Evolutionary conservation across 2,888 invertebrate species (phyloP).

Genomic region (Drosophila emarginata): DNA sequence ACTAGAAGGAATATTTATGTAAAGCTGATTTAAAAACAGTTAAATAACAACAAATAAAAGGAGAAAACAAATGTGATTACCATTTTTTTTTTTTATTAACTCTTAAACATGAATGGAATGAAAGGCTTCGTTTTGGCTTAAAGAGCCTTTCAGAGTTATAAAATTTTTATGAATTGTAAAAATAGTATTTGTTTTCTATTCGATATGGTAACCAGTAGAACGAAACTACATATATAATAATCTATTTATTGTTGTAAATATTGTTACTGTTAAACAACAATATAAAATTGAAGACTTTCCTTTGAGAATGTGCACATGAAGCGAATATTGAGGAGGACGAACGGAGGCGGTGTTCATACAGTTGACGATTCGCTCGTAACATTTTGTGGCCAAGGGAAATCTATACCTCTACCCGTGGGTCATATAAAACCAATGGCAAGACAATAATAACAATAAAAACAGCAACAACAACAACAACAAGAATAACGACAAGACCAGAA

Average conservation of each 20-base stretch:
- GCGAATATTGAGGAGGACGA: no score
- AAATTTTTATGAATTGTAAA: background rate
- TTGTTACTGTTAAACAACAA: background rate
- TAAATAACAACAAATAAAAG: no score
- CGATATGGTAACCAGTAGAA: background rate
- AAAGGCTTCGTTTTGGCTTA: background rate
- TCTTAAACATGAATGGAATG: no score
- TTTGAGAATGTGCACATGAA: background rate
- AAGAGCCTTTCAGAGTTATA: background rate
- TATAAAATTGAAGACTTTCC: background rate
- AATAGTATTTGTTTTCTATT: no score
- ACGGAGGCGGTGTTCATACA: background rate
- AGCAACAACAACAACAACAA: no score
- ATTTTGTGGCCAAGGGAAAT: background rate
- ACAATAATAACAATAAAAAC: background rate
- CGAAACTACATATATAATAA: background rate
- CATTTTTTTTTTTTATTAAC: no score
- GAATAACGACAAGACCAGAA: background rate
- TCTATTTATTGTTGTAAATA: background rate
- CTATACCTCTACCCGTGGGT: background rate
- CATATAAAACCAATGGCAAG: background rate
- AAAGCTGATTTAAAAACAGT: no score
- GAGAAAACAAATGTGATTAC: no score
- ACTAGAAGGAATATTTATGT: no score
- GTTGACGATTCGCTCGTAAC: background rate